Conservation (phyloP, 1,140 invertebrate species). For the Dinothrombium tinctorium region DNA sequence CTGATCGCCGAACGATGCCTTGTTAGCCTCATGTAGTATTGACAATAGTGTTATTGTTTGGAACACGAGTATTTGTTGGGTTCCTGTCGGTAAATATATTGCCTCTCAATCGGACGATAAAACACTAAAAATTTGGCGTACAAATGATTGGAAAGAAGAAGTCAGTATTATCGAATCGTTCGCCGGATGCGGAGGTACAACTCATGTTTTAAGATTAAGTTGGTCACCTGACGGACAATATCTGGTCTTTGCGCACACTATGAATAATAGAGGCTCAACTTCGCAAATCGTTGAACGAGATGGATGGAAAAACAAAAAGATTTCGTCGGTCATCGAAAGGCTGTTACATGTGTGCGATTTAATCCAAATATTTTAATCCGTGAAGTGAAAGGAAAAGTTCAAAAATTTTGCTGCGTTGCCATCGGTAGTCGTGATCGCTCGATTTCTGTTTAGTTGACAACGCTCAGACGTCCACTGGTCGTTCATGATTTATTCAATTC, state of each 20-base stretch:
- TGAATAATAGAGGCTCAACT: constrained; percentile 88
- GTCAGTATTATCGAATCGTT: constrained; percentile 68
- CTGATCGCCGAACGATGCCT: constrained; percentile 80
- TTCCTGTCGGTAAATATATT: constrained; percentile 87
- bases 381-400: constrained; percentile 5
- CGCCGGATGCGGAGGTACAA: constrained; percentile 67
- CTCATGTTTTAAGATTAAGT: constrained; percentile 65
- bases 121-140: constrained; percentile 76
- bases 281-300: constrained; percentile 53
- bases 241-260: constrained; percentile 84
- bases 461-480: constrained; percentile 68
- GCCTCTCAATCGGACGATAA: constrained; percentile 88
- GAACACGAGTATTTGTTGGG: constrained; percentile 95
- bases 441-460: constrained; percentile 79
- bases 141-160: constrained; percentile 71
- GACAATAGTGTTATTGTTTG: constrained; percentile 90
- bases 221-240: constrained; percentile 97
- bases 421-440: constrained; percentile 79
- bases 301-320: constrained; percentile 76
- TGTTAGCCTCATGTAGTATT: constrained; percentile 79
- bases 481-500: constrained; percentile 81
- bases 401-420: constrained; percentile 60
- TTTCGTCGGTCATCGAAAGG: constrained; percentile 91
- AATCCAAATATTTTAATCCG: constrained; percentile 42
- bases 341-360: constrained; percentile 70